Conservation (phyloP, 1,140 invertebrate genomes). For the Trichomalopsis sarcophagae region DNA sequence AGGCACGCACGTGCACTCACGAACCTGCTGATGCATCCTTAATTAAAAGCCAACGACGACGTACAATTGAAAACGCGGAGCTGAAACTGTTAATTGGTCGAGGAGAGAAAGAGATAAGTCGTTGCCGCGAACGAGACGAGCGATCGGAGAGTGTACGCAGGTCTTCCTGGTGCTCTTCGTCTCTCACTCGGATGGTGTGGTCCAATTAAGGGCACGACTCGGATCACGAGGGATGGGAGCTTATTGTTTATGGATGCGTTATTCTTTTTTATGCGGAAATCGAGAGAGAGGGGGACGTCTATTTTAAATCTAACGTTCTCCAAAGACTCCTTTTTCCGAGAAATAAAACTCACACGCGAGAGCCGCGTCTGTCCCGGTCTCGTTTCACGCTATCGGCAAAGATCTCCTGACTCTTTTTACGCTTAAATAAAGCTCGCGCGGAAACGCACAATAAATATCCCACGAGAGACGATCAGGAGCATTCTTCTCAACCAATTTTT, state of each 20-base stretch:
- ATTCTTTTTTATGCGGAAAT: too few relatives aligned
- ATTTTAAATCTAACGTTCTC: too few relatives aligned
- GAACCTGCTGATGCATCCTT: neutral
- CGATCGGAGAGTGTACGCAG: neutral
- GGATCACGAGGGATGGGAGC: neutral
- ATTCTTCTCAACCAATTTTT: neutral
- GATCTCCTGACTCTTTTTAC: neutral
- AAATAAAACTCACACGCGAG: too few relatives aligned
- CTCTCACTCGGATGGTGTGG: neutral
- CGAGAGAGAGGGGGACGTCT: too few relatives aligned
- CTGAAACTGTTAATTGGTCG: conserved; percentile 29
- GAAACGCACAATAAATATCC: neutral
- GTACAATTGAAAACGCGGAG: conserved; percentile 21
- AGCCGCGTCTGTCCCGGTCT: too few relatives aligned
- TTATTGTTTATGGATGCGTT: conserved; percentile 29
- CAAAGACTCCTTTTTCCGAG: too few relatives aligned
- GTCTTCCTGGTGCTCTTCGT: neutral
- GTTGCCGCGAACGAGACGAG: too few relatives aligned
- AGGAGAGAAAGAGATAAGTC: neutral
- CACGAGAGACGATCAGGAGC: too few relatives aligned
- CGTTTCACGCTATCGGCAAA: neutral
- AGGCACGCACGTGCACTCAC: neutral
- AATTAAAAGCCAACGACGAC: conserved; percentile 25
- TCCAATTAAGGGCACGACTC: conserved; percentile 38
- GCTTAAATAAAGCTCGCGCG: neutral